These are phyloP conservation scores for Trissolcus basalis DNA, from an alignment of 1,140 invertebrate genomes.

Conservation along the genomic window DNA sequence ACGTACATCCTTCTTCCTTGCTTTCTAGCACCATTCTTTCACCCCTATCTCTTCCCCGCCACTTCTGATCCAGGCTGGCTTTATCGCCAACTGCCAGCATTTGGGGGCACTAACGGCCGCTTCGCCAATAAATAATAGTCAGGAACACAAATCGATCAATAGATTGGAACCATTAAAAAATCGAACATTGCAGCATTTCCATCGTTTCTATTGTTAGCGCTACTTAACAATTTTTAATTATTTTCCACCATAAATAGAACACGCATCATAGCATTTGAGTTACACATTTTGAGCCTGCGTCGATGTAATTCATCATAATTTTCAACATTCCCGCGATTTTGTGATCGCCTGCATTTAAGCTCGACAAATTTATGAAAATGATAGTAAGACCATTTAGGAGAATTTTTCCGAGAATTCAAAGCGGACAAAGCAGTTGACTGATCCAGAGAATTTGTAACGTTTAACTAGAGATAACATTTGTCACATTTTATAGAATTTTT, in stretches of 20 bases:
- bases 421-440: constrained; percentile 8
- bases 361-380: too few relatives aligned
- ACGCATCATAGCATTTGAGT: too few relatives aligned
- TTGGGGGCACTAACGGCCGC: constrained; percentile 44
- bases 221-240: too few relatives aligned
- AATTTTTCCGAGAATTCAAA: neutral
- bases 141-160: constrained; percentile 42
- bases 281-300: too few relatives aligned
- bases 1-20: constrained; percentile 51
- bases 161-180: constrained; percentile 31
- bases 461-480: constrained; percentile 3
- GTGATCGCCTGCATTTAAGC: too few relatives aligned
- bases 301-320: too few relatives aligned
- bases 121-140: constrained; percentile 47
- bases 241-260: too few relatives aligned
- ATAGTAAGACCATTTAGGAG: too few relatives aligned
- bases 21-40: constrained; percentile 31
- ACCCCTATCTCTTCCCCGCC: constrained; percentile 34
- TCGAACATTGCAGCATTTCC: constrained; percentile 8
- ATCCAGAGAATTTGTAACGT: constrained; percentile 8
- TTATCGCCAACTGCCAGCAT: constrained; percentile 58
- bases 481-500: constrained; percentile 5
- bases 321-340: too few relatives aligned
- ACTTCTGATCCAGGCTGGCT: constrained; percentile 41
- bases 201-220: constrained; percentile 1